Base-by-base conservation (phyloP, 2,113 vertebrate species). In the Ceratotherium simum region DNA sequence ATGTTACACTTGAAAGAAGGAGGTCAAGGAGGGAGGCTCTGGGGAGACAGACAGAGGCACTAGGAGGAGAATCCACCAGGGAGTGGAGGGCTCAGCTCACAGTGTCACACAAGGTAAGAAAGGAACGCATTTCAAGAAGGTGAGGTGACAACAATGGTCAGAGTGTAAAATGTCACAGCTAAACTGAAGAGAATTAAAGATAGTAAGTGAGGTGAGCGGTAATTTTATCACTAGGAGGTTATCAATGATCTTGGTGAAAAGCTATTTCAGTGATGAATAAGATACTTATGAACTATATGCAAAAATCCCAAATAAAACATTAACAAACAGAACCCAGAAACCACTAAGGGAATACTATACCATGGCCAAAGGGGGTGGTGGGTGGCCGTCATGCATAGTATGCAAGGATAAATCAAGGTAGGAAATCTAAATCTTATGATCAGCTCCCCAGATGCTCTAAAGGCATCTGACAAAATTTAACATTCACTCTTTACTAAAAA, bases 231-330 rank as follows among this genome's bases (percentile, higher is more conserved):
- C 36, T 4, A 46, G 25, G 18, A 91, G 36, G 27, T 39, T 8
- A 56, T 6, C 8, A 5, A 36, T 46, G 60, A 84, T 79, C 36
- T 73, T 10, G 48, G 48, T 18, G 13, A 76, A 93, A 95, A 87
- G 69, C 18, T 46, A 13, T 64, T 82, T 58, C 76, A 73, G 42
- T 79, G 69, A 78, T 46, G 23, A 51, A 10, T 60, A 72, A 70
- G 31, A 80, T 46, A 62, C 33, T 29, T 84, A 39, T 9, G 23
- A 31, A 73, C 1, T 27, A 5, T 54, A 60, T 6, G 33, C 13
- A 42, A 81, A 73, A 93, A 25, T 31, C 20, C 33, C 67, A 96
- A 51, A 85, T 12, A 60, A 96, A 51, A 85, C 16, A 60, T 33
- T 65, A 70, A 39, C 29, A 60, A 75, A 29, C 18, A 79, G 69